Percentiles rank a stretch among this genome's conserved stretches.
Evolutionary conservation across 2,888 invertebrate genomes (phyloP).

Genomic region (Crossocerus cetratus): DNA sequence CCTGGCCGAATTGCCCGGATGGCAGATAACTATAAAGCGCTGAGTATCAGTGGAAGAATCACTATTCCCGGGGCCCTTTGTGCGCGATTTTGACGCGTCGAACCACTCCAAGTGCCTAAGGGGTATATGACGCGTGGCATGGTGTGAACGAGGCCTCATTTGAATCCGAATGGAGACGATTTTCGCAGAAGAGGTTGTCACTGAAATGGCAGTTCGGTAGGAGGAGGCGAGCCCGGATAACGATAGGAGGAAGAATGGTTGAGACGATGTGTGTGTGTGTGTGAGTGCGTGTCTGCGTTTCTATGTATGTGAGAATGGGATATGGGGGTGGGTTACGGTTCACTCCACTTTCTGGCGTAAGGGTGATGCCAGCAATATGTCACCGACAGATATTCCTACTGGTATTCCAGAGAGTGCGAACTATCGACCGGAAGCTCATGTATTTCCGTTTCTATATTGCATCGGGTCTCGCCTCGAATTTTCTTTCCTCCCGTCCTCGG

Average conservation of each 20-base stretch:
- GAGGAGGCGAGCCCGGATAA: slow-evolving; percentile 22
- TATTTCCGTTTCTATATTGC: slow-evolving; percentile 63
- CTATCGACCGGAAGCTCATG: slow-evolving; percentile 66
- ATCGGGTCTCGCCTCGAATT: slow-evolving; percentile 42
- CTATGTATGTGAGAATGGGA: not conserved
- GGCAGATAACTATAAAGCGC: slow-evolving; percentile 45
- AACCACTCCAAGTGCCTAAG: slow-evolving; percentile 60
- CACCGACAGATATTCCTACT: slow-evolving; percentile 70
- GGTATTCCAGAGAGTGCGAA: slow-evolving; percentile 60
- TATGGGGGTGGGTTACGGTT: slow-evolving; percentile 31
- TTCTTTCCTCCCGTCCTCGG: slow-evolving; percentile 29
- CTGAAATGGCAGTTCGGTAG: slow-evolving; percentile 63
- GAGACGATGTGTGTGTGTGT: not conserved
- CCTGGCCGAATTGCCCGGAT: slow-evolving; percentile 10
- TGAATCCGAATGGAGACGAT: slow-evolving; percentile 76
- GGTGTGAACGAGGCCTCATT: slow-evolving; percentile 74
- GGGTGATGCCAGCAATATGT: slow-evolving; percentile 72
- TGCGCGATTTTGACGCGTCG: slow-evolving; percentile 54
- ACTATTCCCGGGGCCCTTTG: slow-evolving; percentile 29
- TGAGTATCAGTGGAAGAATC: slow-evolving; percentile 52
- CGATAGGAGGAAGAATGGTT: not conserved
- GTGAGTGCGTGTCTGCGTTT: too few relatives aligned
- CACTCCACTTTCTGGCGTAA: slow-evolving; percentile 64
- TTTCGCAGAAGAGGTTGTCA: slow-evolving; percentile 71
- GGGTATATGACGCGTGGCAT: slow-evolving; percentile 70